Percentiles rank a stretch among this genome's conserved stretches.
Evolutionary conservation across 92 coral and sea anemone genomes (phyloP).

Genomic region (Epizoanthus illoricatus): DNA sequence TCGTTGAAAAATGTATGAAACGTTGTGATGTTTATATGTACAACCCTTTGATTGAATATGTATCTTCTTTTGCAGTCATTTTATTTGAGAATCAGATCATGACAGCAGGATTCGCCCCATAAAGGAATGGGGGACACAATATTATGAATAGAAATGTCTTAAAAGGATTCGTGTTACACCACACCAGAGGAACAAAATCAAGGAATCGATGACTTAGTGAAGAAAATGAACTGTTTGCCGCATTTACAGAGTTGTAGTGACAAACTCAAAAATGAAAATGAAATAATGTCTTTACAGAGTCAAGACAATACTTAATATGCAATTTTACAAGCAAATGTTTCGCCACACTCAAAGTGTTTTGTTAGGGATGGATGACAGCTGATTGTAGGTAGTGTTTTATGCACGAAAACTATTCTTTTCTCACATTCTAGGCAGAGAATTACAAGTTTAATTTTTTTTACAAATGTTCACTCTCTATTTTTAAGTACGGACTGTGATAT

Average conservation of each 20-base stretch:
- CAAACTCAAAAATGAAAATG: conserved; percentile 10
- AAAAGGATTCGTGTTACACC: background rate
- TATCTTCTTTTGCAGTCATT: conserved; percentile 69
- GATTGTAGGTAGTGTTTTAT: too few relatives aligned
- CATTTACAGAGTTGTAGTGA: background rate
- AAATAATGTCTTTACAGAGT: too few relatives aligned
- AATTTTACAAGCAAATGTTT: too few relatives aligned
- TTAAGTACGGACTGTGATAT: too few relatives aligned
- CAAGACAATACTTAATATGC: too few relatives aligned
- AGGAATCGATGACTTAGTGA: too few relatives aligned
- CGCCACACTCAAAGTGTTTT: too few relatives aligned
- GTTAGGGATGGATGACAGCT: too few relatives aligned
- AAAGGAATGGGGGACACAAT: background rate
- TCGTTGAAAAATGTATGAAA: background rate
- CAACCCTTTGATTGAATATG: background rate
- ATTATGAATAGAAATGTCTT: conserved; percentile 17
- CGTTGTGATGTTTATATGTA: background rate
- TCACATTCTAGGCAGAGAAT: conserved; percentile 8
- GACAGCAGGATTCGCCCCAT: conserved; percentile 52
- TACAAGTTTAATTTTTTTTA: conserved; percentile 11
- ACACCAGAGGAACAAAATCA: conserved; percentile 10
- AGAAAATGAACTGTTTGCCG: too few relatives aligned
- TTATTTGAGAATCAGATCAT: conserved; percentile 77
- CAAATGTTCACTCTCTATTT: conserved; percentile 23
- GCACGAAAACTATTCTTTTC: too few relatives aligned